Evolutionary conservation across 1,140 invertebrate genomes (phyloP).

Genomic region (Magallana gigas): DNA sequence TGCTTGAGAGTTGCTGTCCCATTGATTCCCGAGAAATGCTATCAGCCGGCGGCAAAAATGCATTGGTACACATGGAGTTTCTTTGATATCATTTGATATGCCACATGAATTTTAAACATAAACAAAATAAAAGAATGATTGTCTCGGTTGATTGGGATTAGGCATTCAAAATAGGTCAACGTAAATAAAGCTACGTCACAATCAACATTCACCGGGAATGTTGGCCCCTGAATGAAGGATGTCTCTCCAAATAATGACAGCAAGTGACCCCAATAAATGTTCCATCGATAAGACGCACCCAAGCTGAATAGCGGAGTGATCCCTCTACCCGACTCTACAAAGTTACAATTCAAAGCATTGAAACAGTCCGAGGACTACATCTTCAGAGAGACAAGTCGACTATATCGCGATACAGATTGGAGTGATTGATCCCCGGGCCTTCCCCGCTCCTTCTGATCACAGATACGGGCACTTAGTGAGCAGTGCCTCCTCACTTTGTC

Average conservation of each 20-base stretch:
- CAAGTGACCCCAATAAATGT: conserved; percentile 23
- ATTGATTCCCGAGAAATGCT: conserved; percentile 23
- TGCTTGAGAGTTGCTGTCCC: not conserved
- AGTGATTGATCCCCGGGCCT: not conserved
- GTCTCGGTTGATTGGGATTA: conserved; percentile 24
- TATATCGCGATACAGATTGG: not conserved
- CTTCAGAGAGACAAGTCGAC: not conserved
- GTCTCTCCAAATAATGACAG: conserved; percentile 13
- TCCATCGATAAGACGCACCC: not conserved
- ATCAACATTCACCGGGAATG: conserved; percentile 11
- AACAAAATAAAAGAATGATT: conserved; percentile 19
- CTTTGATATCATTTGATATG: conserved; percentile 36
- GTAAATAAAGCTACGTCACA: conserved; percentile 34
- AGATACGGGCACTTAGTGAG: too few species aligned
- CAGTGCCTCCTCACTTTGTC: too few species aligned
- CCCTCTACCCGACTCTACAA: conserved; percentile 18
- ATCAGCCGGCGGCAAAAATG: conserved; percentile 7
- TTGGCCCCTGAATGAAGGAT: conserved; percentile 12
- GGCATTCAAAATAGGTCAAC: conserved; percentile 33
- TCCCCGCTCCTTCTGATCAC: too few species aligned
- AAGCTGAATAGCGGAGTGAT: conserved; percentile 3
- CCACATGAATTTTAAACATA: conserved; percentile 22
- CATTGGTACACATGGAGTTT: conserved; percentile 31
- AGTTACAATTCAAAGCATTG: conserved; percentile 4
- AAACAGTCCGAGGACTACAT: conserved; percentile 2